Conservation (phyloP, 1,140 invertebrate genomes). For the Drosophila seguyi region DNA sequence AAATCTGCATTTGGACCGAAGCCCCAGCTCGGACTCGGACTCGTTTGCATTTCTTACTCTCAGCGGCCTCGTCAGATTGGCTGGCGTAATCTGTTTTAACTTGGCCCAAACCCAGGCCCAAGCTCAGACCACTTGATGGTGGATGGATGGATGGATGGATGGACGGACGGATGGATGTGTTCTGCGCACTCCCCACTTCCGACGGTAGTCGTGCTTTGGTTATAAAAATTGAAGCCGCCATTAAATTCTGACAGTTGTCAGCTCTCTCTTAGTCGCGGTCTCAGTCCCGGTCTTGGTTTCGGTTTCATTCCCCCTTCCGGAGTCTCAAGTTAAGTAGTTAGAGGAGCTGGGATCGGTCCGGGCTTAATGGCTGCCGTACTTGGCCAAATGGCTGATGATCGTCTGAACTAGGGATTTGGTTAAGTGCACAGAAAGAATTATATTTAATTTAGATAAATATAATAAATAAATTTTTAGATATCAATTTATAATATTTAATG, state of each 20-base stretch:
- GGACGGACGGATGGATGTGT: conserved; percentile 14
- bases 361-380: conserved; percentile 45
- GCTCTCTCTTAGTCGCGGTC: conserved; percentile 34
- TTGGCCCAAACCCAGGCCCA: conserved; percentile 23
- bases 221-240: conserved; percentile 84
- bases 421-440: conserved; percentile 12
- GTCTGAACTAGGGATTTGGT: conserved; percentile 47
- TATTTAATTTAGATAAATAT: neutral
- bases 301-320: conserved; percentile 21
- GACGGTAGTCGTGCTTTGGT: conserved; percentile 82
- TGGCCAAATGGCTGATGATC: conserved; percentile 48
- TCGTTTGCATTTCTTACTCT: conserved; percentile 74
- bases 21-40: conserved; percentile 34
- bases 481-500: too few relatives aligned
- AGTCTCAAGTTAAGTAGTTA: conserved; percentile 53
- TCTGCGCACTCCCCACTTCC: conserved; percentile 26
- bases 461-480: neutral
- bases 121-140: conserved; percentile 60
- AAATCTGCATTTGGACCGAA: conserved; percentile 75
- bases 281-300: conserved; percentile 17
- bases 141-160: conserved; percentile 18
- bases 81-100: conserved; percentile 69
- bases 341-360: conserved; percentile 2
- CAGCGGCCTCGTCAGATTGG: conserved; percentile 64
- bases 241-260: conserved; percentile 84